phyloP scores from a whole-genome alignment of 2,888 invertebrate genomes.

The Heliconius aoede region DNA sequence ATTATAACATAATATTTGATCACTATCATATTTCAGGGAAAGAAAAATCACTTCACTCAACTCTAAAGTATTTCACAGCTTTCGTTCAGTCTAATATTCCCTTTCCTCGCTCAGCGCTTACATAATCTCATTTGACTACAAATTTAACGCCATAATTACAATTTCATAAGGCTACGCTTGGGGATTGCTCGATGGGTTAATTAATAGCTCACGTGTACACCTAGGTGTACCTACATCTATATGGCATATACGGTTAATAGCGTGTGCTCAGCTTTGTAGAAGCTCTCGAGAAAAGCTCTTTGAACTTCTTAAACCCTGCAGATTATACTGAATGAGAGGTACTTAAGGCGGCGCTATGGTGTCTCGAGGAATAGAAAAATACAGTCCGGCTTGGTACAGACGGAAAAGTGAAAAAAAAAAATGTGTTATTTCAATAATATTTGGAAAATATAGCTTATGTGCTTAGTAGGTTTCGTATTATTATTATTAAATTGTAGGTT shows the following conservation, averaged over 20 bases:
- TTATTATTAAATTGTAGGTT: background rate
- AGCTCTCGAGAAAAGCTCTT: slow-evolving; percentile 29
- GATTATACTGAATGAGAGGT: slow-evolving; percentile 37
- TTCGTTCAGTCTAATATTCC: slow-evolving; percentile 29
- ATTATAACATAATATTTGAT: background rate
- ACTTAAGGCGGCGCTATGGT: slow-evolving; percentile 15
- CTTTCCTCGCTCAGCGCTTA: slow-evolving; percentile 30
- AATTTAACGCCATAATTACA: slow-evolving; percentile 39
- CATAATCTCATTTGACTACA: slow-evolving; percentile 33
- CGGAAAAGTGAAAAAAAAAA: background rate
- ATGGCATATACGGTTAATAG: slow-evolving; percentile 28
- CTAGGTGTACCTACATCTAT: slow-evolving; percentile 1
- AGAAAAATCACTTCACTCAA: slow-evolving; percentile 28
- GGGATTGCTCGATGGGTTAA: slow-evolving; percentile 35
- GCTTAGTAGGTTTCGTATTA: background rate
- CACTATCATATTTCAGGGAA: background rate
- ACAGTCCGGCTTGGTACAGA: background rate
- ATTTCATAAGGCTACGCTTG: slow-evolving; percentile 26
- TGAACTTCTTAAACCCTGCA: slow-evolving; percentile 31
- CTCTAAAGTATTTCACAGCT: slow-evolving; percentile 15
- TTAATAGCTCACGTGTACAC: slow-evolving; percentile 30
- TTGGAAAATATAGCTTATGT: background rate
- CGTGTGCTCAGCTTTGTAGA: slow-evolving; percentile 28
- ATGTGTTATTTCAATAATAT: background rate
- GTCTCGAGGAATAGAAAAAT: slow-evolving; percentile 21